These are phyloP conservation scores for Orchestia grillus DNA, from an alignment of 1,140 invertebrate species.

Conservation along the genomic window DNA sequence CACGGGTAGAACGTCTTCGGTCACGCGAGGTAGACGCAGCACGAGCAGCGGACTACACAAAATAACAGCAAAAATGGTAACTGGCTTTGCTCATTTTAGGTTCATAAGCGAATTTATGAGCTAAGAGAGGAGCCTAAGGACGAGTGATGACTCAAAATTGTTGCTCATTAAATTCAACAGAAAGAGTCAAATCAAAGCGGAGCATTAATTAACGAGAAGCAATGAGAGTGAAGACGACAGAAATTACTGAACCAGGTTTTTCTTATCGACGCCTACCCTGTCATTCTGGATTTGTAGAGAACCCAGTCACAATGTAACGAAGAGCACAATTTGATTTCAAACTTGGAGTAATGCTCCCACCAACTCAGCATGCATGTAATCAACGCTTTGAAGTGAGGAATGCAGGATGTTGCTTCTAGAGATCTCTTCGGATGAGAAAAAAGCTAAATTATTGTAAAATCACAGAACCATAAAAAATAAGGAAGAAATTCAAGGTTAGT, in stretches of 20 bases:
- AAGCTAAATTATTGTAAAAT: not conserved
- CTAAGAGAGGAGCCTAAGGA: not conserved
- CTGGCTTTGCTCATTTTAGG: not conserved
- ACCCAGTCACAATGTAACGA: not conserved
- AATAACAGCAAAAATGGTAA: not conserved
- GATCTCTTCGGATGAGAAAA: not conserved
- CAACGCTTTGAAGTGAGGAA: not conserved
- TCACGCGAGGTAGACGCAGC: not conserved
- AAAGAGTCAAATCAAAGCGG: not conserved
- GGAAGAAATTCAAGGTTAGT: not conserved
- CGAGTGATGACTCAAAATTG: slow-evolving; percentile 7
- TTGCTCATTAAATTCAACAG: not conserved
- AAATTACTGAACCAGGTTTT: not conserved
- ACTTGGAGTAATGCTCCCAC: not conserved
- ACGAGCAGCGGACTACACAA: not conserved
- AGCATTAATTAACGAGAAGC: not conserved
- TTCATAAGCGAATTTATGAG: not conserved
- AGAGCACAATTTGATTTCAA: not conserved
- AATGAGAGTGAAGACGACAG: not conserved
- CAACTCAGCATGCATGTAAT: not conserved
- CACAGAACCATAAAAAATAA: not conserved
- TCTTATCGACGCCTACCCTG: not conserved
- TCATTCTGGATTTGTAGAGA: not conserved
- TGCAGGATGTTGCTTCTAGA: not conserved
- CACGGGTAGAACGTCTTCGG: too few relatives aligned